phyloP scores from a whole-genome alignment of 35 echinoderm and acorn worm species.

The Heliocidaris erythrogramma region DNA sequence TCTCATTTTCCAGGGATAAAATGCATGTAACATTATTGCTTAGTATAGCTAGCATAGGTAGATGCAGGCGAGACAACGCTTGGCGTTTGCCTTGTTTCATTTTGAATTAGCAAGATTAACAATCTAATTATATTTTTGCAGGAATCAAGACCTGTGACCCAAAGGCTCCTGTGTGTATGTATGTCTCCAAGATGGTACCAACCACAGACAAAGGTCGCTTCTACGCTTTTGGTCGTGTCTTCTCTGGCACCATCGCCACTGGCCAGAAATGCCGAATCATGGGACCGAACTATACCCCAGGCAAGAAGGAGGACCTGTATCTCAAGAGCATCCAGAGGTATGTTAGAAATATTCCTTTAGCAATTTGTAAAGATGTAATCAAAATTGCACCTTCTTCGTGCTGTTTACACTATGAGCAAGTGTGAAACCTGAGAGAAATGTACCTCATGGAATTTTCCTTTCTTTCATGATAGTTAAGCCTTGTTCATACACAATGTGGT shows the following conservation, averaged over 20 bases:
- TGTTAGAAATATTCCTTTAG: background rate
- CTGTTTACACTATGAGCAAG: too few species aligned
- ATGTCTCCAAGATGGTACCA: constrained; percentile 99
- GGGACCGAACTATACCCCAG: constrained; percentile 93
- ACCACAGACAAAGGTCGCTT: constrained; percentile 97
- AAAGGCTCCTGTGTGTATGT: constrained; percentile 86
- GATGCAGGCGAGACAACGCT: too few species aligned
- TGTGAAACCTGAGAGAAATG: too few species aligned
- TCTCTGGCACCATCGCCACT: constrained; percentile 80
- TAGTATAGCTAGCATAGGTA: too few species aligned
- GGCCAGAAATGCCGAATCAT: constrained; percentile 92
- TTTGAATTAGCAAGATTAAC: background rate
- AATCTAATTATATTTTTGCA: background rate
- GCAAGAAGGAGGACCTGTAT: constrained; percentile 95
- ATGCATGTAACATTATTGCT: too few species aligned
- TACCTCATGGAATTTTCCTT: too few species aligned
- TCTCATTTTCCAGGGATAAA: too few species aligned
- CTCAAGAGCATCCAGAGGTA: constrained; percentile 89
- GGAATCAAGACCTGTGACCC: constrained; percentile 94
- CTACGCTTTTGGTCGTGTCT: constrained; percentile 95
- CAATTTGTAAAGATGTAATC: too few species aligned
- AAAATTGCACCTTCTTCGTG: too few species aligned
- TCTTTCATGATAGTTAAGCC: too few species aligned
- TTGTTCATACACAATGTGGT: too few species aligned
- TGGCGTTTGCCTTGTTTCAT: too few species aligned